Conservation (phyloP, 2,797 vertebrate species). For the Thripadectes ignobilis region DNA sequence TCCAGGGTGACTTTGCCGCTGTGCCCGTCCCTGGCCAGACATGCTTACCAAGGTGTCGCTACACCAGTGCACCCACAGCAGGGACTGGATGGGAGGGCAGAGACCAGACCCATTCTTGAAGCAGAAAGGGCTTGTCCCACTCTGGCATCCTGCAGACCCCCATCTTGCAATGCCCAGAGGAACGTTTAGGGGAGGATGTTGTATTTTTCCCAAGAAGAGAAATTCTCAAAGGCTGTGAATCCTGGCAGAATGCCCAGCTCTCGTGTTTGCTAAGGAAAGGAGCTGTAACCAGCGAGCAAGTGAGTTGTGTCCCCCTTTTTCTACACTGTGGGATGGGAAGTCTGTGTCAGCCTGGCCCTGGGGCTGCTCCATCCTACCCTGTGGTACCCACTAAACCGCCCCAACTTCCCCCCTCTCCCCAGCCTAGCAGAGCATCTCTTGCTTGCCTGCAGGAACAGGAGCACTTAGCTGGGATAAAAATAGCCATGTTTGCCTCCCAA, state of each 20-base stretch:
- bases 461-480: conserved; percentile 65
- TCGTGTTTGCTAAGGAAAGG: not conserved
- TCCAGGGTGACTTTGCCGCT: not conserved
- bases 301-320: not conserved
- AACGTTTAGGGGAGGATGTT: not conserved
- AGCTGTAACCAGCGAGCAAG: not conserved
- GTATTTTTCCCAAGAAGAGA: not conserved
- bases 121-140: not conserved
- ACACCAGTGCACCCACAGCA: not conserved
- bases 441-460: not conserved
- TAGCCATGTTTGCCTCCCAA: conserved; percentile 39
- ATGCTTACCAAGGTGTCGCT: fast-evolving
- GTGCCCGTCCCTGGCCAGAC: not conserved
- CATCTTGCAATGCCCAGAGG: not conserved
- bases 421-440: not conserved
- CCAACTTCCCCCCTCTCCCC: not conserved
- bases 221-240: conserved; percentile 18
- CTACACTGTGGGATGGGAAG: not conserved
- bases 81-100: not conserved
- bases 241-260: conserved; percentile 45
- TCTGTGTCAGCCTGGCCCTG: not conserved
- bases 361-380: not conserved
- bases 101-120: not conserved
- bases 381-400: fast-evolving
- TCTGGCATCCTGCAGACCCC: not conserved